phyloP scores from a whole-genome alignment of 1,140 invertebrate genomes.

The Chironomus striatipennis region DNA sequence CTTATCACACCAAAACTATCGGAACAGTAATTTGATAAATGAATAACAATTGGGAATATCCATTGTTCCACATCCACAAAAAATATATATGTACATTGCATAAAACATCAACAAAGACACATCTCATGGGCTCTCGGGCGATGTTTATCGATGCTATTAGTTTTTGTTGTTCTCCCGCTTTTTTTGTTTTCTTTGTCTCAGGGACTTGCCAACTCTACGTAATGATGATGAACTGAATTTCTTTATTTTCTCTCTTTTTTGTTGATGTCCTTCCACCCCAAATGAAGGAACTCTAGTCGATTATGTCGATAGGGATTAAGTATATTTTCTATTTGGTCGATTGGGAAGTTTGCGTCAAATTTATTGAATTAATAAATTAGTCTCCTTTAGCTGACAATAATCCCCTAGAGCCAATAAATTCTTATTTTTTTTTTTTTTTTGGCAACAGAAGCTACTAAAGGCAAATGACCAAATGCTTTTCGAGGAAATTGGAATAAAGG shows the following conservation, averaged over 20 bases:
- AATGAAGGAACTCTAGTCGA: no score
- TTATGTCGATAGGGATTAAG: no score
- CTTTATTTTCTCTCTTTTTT: neutral
- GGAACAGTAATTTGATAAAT: constrained; percentile 17
- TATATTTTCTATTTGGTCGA: no score
- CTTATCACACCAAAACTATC: constrained; percentile 2
- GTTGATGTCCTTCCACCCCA: neutral
- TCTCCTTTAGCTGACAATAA: neutral
- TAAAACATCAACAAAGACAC: neutral
- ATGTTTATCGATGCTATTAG: constrained; percentile 21
- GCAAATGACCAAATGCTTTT: constrained; percentile 1
- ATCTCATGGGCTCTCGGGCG: neutral
- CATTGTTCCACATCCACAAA: neutral
- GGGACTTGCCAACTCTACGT: neutral
- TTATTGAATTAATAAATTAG: constrained; percentile 24
- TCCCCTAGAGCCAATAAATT: neutral
- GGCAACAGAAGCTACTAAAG: neutral
- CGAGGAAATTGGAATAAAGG: neutral
- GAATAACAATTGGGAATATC: constrained; percentile 17
- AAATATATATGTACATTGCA: no score
- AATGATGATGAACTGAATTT: no score
- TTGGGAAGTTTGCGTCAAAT: neutral
- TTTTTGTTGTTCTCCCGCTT: neutral
- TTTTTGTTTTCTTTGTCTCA: neutral
- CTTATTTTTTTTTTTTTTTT: neutral